These are phyloP conservation scores for Ommatoiulus sabulosus DNA, from an alignment of 2,888 invertebrate species.

Conservation along the genomic window DNA sequence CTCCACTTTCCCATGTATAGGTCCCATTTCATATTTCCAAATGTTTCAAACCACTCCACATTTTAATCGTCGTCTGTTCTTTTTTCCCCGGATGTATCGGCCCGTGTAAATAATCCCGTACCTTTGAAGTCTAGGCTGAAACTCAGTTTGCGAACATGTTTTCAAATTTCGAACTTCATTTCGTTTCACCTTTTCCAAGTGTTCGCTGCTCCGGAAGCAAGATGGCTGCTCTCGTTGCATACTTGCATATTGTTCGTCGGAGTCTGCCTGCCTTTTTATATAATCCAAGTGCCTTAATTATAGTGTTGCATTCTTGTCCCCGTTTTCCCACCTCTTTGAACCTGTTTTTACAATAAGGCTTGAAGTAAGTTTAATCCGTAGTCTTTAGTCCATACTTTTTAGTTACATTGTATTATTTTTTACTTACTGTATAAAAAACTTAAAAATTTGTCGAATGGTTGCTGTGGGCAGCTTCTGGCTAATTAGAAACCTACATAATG, in stretches of 20 bases:
- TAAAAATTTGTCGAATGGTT: background rate
- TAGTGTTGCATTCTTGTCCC: background rate
- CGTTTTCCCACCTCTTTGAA: background rate
- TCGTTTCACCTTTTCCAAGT: background rate
- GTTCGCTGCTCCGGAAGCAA: background rate
- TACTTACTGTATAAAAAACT: too few relatives aligned
- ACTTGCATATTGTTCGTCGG: too few relatives aligned
- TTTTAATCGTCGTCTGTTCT: too few relatives aligned
- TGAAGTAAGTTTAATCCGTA: background rate
- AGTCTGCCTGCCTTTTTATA: background rate
- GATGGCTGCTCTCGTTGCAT: background rate
- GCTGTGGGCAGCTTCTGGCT: background rate
- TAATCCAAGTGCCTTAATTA: conserved; percentile 27
- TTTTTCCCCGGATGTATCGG: too few relatives aligned
- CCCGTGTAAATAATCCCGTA: background rate
- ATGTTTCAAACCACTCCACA: too few relatives aligned
- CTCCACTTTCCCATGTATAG: background rate
- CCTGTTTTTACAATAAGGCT: background rate
- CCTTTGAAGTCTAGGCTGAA: background rate
- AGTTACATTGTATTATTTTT: too few relatives aligned
- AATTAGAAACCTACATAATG: background rate
- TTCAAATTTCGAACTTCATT: background rate
- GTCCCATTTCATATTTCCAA: background rate
- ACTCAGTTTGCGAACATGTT: background rate
- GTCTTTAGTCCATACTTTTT: too few relatives aligned